Conservation (phyloP, 2,888 invertebrate species). For the Habroteleia sp. region DNA sequence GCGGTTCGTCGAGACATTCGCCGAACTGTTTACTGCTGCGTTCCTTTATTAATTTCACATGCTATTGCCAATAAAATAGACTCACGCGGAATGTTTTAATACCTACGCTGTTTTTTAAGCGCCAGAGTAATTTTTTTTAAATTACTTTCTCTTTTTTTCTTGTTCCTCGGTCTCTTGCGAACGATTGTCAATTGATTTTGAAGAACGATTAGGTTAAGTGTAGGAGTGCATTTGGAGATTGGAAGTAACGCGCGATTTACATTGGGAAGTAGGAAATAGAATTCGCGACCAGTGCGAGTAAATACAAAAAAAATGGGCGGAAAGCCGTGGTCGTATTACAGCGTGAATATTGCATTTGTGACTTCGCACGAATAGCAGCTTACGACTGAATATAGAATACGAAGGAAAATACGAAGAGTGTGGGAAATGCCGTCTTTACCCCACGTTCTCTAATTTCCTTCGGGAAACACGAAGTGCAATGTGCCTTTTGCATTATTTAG, state of each 20-base stretch:
- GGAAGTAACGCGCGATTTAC: constrained; percentile 8
- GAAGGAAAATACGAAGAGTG: constrained; percentile 64
- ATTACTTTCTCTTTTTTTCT: constrained; percentile 33
- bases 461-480: constrained; percentile 78
- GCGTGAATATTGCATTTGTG: constrained; percentile 81
- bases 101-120: constrained; percentile 9
- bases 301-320: constrained; percentile 17
- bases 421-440: constrained; percentile 69
- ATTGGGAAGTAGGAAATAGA: constrained; percentile 15
- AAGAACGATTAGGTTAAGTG: constrained; percentile 2
- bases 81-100: constrained; percentile 18
- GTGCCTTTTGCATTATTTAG: constrained; percentile 72
- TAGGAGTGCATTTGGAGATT: not conserved
- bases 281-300: constrained; percentile 19
- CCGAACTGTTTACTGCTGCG: constrained; percentile 16
- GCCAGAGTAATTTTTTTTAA: constrained; percentile 5
- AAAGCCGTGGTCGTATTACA: constrained; percentile 73
- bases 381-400: constrained; percentile 59
- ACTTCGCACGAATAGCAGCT: constrained; percentile 70
- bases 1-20: constrained; percentile 18
- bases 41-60: constrained; percentile 17
- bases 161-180: not conserved
- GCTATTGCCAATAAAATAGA: constrained; percentile 12
- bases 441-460: constrained; percentile 80
- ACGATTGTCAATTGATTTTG: constrained; percentile 22